Evolutionary conservation across 2,888 invertebrate species (phyloP), one percentile per base, ranked within the genome.

Genomic region (Agonopterix alstromeriana): DNA sequence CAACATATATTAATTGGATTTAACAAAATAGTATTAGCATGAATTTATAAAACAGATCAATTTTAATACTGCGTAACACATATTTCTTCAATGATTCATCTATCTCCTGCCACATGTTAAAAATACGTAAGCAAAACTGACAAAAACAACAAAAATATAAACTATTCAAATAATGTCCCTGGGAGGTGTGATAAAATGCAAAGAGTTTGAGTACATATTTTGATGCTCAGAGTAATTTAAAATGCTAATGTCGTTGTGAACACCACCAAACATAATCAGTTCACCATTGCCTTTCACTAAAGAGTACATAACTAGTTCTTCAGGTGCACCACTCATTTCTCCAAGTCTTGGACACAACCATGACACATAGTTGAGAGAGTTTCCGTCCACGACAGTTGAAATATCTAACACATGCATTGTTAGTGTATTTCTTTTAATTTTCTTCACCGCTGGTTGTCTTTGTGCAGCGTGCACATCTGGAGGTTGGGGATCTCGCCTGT

Each of bases 191-290:
- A 95, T 92, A 74, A 94, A 94, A 89, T 94, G 93, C 67, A 95
- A 82, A 49, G 93, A 92, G 84, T 95, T 95, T 41, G 94, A 94
- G 67, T 94, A 94, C 80, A 93, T 92, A 60, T 75, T 79, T 67
- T 84, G 83, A 69, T 92, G 92, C 60, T 92, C 92, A 54, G 82
- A 70, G 54, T 79, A 82, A 67, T 91, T 91, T 53, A 92, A 77
- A 53, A 92, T 90, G 53, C 90, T 89, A 50, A 91, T 90, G 73
- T 95, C 94, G 74, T 95, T 96, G 64, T 94, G 93, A 57, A 98
- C 96, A 50, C 98, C 98, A n/a, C 98, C 98, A 87, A 98, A 98
- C 91, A 98, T 94, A 48, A 98, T 94, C 35, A 98, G 82, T 87
- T 98, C 98, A 9, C 96, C 96, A 70, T 96, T 94, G 10, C 97